Conservation (phyloP, 1,140 invertebrate species). For the Mycetomoellerius zeteki region DNA sequence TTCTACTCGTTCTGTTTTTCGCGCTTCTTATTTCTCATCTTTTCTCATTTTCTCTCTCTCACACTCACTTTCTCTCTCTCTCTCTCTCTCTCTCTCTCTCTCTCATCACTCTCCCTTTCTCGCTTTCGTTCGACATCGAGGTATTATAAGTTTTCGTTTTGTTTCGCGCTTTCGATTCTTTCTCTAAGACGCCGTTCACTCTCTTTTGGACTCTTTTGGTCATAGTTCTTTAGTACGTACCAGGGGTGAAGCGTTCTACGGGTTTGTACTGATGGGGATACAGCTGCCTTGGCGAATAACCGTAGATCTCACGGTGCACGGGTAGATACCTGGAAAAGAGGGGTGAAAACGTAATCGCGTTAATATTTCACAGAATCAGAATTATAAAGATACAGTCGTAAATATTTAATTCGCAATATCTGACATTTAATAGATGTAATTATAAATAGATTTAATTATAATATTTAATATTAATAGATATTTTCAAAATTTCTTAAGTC, state of each 20-base stretch:
- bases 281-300: slow-evolving; percentile 94
- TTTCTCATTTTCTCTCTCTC: slow-evolving; percentile 11
- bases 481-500: neutral
- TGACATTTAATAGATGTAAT: too few species aligned
- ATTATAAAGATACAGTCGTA: neutral
- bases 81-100: neutral
- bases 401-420: neutral
- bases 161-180: slow-evolving; percentile 73
- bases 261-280: slow-evolving; percentile 94
- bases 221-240: slow-evolving; percentile 90
- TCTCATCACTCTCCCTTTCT: slow-evolving; percentile 18
- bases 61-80: neutral
- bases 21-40: neutral
- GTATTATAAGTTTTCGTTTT: slow-evolving; percentile 72
- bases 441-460: neutral
- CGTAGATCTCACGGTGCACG: slow-evolving; percentile 95
- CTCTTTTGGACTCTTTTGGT: slow-evolving; percentile 77
- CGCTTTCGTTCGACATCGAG: slow-evolving; percentile 62
- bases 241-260: slow-evolving; percentile 93
- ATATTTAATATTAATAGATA: neutral
- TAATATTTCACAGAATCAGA: neutral
- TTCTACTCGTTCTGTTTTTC: slow-evolving; percentile 18
- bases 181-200: slow-evolving; percentile 57
- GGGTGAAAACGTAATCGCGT: neutral
- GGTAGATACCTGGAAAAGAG: slow-evolving; percentile 90